Percentiles rank a stretch among this genome's conserved stretches.
These are phyloP conservation scores for Pharmacophagus antenor DNA, from an alignment of 2,888 invertebrate genomes.

Conservation along the genomic window DNA sequence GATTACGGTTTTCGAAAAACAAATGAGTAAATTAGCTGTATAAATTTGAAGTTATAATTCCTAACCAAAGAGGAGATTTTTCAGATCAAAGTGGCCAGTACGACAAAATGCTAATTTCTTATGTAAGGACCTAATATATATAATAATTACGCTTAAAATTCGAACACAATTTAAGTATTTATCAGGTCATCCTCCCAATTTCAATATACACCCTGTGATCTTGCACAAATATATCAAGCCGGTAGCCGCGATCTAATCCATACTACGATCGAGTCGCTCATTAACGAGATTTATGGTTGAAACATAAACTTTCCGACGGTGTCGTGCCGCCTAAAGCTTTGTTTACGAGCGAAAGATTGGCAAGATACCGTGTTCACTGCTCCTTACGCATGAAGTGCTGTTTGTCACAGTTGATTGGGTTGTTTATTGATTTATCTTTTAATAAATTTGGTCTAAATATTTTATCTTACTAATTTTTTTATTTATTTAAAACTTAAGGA, in stretches of 20 bases:
- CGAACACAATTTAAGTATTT: background rate
- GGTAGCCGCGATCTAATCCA: conserved; percentile 63
- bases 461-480: too few species aligned
- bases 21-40: too few species aligned
- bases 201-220: conserved; percentile 36
- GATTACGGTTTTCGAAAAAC: too few species aligned
- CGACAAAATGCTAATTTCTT: too few species aligned
- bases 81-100: too few species aligned
- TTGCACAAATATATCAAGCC: conserved; percentile 37
- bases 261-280: conserved; percentile 70
- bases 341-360: conserved; percentile 68
- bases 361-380: conserved; percentile 50
- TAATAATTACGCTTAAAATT: background rate
- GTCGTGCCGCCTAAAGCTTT: conserved; percentile 62
- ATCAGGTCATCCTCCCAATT: conserved; percentile 22
- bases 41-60: too few species aligned
- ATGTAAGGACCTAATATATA: too few species aligned
- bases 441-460: too few species aligned
- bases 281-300: conserved; percentile 77
- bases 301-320: conserved; percentile 66
- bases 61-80: too few species aligned
- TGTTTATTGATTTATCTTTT: conserved; percentile 7
- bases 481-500: too few species aligned
- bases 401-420: conserved; percentile 19
- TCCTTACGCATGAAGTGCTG: conserved; percentile 41